These are phyloP conservation scores for Listrodromus nycthemerus DNA, from an alignment of 2,888 invertebrate species.

Conservation along the genomic window DNA sequence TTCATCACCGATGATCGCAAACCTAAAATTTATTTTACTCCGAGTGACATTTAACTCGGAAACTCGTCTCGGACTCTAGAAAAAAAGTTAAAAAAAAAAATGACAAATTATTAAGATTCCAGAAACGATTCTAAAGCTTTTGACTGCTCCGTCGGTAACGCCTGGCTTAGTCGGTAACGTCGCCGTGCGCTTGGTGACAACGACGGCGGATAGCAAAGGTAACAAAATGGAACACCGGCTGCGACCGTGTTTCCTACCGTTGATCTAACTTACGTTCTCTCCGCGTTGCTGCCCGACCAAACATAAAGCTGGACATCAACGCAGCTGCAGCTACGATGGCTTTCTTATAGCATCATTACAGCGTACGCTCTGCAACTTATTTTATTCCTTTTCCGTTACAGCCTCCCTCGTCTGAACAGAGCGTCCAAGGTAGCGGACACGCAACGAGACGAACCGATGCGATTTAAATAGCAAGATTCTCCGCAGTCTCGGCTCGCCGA, in stretches of 20 bases:
- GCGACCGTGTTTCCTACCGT: neutral
- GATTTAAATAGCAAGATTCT: conserved; percentile 11
- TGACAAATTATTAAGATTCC: no score
- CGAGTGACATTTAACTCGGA: no score
- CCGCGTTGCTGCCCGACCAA: neutral
- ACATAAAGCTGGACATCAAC: neutral
- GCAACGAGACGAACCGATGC: neutral
- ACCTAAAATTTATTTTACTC: no score
- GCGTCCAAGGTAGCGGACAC: neutral
- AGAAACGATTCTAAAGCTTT: no score
- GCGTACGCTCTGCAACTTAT: neutral
- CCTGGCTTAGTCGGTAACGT: neutral
- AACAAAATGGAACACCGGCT: neutral
- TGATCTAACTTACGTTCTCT: neutral
- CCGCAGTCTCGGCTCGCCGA: neutral
- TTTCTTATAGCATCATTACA: neutral
- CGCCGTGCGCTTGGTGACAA: neutral
- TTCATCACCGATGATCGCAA: no score
- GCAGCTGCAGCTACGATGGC: neutral
- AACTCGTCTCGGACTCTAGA: no score
- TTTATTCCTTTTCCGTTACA: neutral
- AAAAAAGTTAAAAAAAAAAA: neutral
- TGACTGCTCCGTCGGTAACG: no score
- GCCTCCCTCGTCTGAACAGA: neutral
- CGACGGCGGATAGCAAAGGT: neutral